These are phyloP conservation scores for Apotomis turbidana DNA, from an alignment of 2,888 invertebrate genomes.

Conservation along the genomic window DNA sequence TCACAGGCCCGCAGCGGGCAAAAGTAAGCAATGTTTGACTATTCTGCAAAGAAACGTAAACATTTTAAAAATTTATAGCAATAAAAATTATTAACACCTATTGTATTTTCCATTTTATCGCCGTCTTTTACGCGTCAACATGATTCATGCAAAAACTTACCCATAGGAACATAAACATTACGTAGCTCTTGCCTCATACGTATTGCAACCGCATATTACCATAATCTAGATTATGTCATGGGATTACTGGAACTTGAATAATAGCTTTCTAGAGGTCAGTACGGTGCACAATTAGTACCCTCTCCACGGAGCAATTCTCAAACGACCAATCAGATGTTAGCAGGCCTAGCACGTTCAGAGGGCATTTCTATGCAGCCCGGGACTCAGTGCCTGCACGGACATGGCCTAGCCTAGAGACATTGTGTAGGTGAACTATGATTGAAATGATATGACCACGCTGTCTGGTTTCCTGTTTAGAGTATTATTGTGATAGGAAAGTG, in stretches of 20 bases:
- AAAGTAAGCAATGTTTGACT: no score
- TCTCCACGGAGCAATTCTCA: constrained; percentile 46
- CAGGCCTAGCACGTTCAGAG: constrained; percentile 62
- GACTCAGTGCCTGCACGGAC: constrained; percentile 61
- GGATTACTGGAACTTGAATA: constrained; percentile 78
- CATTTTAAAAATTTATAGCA: no score
- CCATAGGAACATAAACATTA: constrained; percentile 14
- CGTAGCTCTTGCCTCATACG: constrained; percentile 18
- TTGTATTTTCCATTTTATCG: background rate
- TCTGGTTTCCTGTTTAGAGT: constrained; percentile 41
- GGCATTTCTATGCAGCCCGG: constrained; percentile 72
- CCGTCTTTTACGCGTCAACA: background rate
- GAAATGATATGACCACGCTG: constrained; percentile 41
- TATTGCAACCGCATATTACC: constrained; percentile 38
- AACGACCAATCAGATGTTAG: constrained; percentile 50
- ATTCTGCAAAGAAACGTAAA: no score
- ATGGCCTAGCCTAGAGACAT: constrained; percentile 66
- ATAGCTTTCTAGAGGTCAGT: constrained; percentile 69
- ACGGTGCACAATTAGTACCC: constrained; percentile 53
- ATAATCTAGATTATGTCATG: constrained; percentile 79
- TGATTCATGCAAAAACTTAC: background rate
- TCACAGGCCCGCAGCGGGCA: no score
- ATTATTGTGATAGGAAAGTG: constrained; percentile 26
- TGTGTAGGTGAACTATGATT: constrained; percentile 73
- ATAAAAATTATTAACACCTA: no score